phyloP scores from a whole-genome alignment of 1,140 invertebrate species.

The Eriocheir sinensis region DNA sequence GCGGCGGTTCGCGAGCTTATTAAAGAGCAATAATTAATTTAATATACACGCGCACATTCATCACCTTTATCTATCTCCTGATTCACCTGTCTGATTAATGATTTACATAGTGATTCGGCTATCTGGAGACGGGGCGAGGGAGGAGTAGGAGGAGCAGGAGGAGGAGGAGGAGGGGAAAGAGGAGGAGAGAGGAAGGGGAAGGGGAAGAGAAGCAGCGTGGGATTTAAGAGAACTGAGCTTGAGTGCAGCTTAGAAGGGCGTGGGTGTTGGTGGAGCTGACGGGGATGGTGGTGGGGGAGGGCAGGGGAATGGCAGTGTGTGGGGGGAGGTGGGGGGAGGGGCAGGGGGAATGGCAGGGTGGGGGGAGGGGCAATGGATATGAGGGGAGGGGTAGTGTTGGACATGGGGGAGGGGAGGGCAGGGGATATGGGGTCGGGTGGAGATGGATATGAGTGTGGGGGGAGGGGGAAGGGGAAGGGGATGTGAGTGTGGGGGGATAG shows the following conservation, averaged over 20 bases:
- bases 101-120: not conserved
- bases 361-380: too few relatives aligned
- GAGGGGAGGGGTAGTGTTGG: too few relatives aligned
- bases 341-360: not conserved
- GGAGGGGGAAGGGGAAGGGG: too few relatives aligned
- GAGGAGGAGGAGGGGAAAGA: not conserved
- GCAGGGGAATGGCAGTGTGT: not conserved
- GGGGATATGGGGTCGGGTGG: too few relatives aligned
- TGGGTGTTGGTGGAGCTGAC: too few relatives aligned
- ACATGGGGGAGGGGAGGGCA: too few relatives aligned
- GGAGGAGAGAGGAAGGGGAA: not conserved
- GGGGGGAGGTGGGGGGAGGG: not conserved
- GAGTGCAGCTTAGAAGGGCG: too few relatives aligned
- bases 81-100: not conserved
- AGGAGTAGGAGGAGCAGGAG: not conserved
- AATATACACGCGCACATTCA: not conserved
- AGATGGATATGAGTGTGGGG: too few relatives aligned
- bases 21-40: not conserved
- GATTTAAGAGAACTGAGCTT: not conserved
- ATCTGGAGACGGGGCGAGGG: not conserved
- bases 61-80: not conserved
- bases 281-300: too few relatives aligned
- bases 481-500: not conserved
- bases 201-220: not conserved
- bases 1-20: not conserved